phyloP scores from a whole-genome alignment of 35 echinoderm and acorn worm genomes.

The Stichopus chloronotus region DNA sequence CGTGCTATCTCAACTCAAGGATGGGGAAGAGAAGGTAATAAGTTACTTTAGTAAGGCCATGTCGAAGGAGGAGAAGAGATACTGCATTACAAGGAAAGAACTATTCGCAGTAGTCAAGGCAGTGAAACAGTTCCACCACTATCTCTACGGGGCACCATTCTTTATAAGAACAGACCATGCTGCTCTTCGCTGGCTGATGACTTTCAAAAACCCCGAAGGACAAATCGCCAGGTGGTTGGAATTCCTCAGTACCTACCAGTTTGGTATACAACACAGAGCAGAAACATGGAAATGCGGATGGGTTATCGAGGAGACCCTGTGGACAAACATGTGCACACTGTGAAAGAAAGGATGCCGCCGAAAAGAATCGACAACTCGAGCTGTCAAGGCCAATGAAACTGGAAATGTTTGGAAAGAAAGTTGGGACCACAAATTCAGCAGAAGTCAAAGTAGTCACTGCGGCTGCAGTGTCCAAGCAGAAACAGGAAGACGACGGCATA shows the following conservation, averaged over 20 bases:
- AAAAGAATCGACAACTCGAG: neutral
- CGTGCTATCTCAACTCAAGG: constrained; percentile 67
- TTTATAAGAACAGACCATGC: constrained; percentile 63
- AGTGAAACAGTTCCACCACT: constrained; percentile 51
- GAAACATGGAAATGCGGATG: constrained; percentile 69
- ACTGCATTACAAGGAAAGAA: constrained; percentile 56
- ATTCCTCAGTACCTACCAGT: constrained; percentile 60
- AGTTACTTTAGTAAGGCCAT: constrained; percentile 43
- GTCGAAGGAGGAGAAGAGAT: constrained; percentile 22
- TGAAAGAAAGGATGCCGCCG: neutral
- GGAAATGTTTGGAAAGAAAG: neutral
- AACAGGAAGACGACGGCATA: neutral
- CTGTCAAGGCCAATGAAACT: neutral
- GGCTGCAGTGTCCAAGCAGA: neutral
- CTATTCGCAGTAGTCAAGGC: constrained; percentile 38
- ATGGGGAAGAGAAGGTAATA: constrained; percentile 60
- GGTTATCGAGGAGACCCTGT: constrained; percentile 65
- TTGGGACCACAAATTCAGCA: neutral
- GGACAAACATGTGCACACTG: neutral
- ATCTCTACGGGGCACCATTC: constrained; percentile 14
- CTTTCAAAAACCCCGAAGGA: constrained; percentile 73
- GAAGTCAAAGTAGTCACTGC: neutral
- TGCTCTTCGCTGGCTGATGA: constrained; percentile 62
- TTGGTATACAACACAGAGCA: constrained; percentile 60
- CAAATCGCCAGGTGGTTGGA: constrained; percentile 77